Base-by-base conservation (phyloP, 1,140 invertebrate genomes). In the Tetramorium parvispinum region DNA sequence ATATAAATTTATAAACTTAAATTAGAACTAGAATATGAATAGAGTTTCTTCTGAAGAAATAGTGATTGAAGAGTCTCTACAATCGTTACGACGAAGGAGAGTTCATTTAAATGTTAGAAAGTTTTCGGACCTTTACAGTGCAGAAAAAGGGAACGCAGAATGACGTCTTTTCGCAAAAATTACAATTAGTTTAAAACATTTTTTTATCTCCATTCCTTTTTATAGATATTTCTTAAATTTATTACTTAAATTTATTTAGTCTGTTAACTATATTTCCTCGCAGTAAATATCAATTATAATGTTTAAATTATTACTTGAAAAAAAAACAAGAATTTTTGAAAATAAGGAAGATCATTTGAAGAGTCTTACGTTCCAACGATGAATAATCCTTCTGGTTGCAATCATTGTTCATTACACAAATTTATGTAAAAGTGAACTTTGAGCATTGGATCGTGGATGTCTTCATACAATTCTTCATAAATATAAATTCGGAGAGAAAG, bases 21-120 rank as follows among this genome's bases (percentile, higher is more conserved):
- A 89, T 89, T 75, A 66, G 10, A 10, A 46, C 13, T 79, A 40
- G 66, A 90, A 90, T 87, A 87, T 90, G 66, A 85, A 90, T 90
- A 63, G 40, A 8, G 27, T 53, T 55, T 24, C n/a, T 24, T 85
- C 21, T 32, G 51, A 3, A 27, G 59, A 24, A n/a, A 71, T 13
- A 49, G 18, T 10, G 57, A n/a, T 40, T 75, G 10, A 37, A 55
- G n/a, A 55, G 13, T 21, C 0, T 0, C 6, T 37, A 40, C 21
- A 55, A 43, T 57, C 16, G 6, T 21, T n/a, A 43, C 13, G n/a
- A 27, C 3, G 4, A 6, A 53, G 49, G 24, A 40, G 61, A 51
- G 16, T 85, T 68, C 59, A 55, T 13, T 32, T 55, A 75, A 75
- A 57, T 75, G 40, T 37, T 3, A 57, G 32, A 73, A 73, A 55